Evolutionary conservation across 2,888 invertebrate genomes (phyloP), one percentile per base, ranked within the genome.

Genomic region (Osmoderma eremita): DNA sequence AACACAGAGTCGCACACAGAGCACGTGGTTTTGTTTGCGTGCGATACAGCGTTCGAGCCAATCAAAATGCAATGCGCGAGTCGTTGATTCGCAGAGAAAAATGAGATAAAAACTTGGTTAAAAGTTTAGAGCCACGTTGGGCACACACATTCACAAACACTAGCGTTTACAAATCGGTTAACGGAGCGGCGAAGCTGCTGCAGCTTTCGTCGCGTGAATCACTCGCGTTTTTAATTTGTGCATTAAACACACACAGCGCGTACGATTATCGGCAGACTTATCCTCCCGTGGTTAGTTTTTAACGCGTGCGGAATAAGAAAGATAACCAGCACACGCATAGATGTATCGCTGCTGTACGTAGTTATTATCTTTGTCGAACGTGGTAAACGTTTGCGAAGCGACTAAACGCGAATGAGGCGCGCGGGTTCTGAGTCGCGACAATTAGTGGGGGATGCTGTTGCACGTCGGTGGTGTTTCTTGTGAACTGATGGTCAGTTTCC

Each of bases 401-500:
- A 70, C 71, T 70, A 53, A 56, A 56, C 76, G 70, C 70, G 73
- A 63, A 69, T 72, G 67, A 71, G 72, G 67, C 74, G 75, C 72
- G 68, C 66, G 68, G 69, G 72, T 70, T 72, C 71, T 72, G 65
- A 42, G 61, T 51, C 61, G 61, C 65, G 61, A 49, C 65, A 65
- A 68, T 65, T 68, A 63, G 51, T 61, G 56, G 45, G 61, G 62
- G 63, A 61, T 65, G 62, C 67, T 69, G 63, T 48, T 48, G 63
- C 53, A 53, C 63, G 63, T 56, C 56, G 65, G 58, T 64, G 61
- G 63, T 71, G 76, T 77, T 77, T 77, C 78, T 78, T 78, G 75
- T 73, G 76, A 73, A 77, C 79, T 77, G 86, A 83, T 86, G 86
- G 85, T 85, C 81, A 81, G 81, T 82, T 71, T 83, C 82, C 83